These are phyloP conservation scores for Belonocnema kinseyi DNA, from an alignment of 1,140 invertebrate genomes.

Conservation along the genomic window DNA sequence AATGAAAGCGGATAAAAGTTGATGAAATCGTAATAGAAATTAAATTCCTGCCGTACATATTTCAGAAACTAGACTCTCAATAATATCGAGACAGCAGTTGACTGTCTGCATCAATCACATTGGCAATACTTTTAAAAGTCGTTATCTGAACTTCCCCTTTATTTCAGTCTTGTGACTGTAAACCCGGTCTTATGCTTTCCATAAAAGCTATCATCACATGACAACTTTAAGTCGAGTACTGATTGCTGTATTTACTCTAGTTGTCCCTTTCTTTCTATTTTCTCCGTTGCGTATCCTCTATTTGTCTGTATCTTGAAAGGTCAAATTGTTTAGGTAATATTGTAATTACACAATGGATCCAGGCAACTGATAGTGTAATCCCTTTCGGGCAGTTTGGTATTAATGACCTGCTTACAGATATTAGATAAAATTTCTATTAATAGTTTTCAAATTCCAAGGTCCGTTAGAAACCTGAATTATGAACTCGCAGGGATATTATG, in stretches of 20 bases:
- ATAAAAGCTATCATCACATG: constrained; percentile 27
- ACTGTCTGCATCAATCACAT: constrained; percentile 11
- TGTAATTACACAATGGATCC: too few relatives aligned
- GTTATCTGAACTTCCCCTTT: neutral
- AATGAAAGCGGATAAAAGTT: neutral
- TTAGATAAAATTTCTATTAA: too few relatives aligned
- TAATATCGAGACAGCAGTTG: neutral
- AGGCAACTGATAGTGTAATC: too few relatives aligned
- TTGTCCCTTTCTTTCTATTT: neutral
- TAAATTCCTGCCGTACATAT: neutral
- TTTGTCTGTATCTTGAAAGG: neutral
- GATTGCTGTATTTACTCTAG: neutral
- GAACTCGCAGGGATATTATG: too few relatives aligned
- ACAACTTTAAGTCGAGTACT: neutral
- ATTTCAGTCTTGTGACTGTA: constrained; percentile 12
- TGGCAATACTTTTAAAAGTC: constrained; percentile 13
- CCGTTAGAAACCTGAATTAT: too few relatives aligned
- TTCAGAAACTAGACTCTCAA: neutral
- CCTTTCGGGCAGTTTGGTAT: too few relatives aligned
- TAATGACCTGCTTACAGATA: too few relatives aligned
- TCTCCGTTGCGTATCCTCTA: neutral
- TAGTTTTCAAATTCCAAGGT: too few relatives aligned
- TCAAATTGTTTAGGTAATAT: too few relatives aligned
- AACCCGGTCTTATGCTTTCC: constrained; percentile 21
- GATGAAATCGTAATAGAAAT: neutral